phyloP scores from a whole-genome alignment of 1,140 invertebrate genomes.

The Drosophila sechellia region DNA sequence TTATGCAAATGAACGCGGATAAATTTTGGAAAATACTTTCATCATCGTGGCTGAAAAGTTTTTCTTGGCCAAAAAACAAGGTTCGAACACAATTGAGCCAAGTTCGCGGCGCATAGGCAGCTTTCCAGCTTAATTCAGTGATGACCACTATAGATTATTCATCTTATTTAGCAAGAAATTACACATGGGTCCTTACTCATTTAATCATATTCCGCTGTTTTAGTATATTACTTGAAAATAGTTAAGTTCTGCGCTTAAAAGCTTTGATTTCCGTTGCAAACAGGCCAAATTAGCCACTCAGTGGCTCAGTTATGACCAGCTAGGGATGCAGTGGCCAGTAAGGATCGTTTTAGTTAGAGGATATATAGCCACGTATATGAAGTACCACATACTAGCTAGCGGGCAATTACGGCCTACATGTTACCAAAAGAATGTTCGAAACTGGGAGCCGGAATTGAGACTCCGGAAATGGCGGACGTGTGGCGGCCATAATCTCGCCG shows the following conservation, averaged over 20 bases:
- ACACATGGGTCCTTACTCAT: no score
- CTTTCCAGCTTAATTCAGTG: constrained; percentile 12
- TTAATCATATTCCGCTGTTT: no score
- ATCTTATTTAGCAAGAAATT: no score
- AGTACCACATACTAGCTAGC: constrained; percentile 2
- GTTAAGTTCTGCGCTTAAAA: no score
- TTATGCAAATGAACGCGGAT: constrained; percentile 19
- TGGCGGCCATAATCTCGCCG: constrained; percentile 57
- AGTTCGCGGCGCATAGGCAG: constrained; percentile 30
- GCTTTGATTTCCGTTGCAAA: background rate
- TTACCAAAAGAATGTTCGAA: constrained; percentile 38
- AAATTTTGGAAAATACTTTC: constrained; percentile 44
- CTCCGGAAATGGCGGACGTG: constrained; percentile 30
- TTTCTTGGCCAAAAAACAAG: constrained; percentile 38
- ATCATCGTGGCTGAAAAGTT: constrained; percentile 25
- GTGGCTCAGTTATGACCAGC: background rate
- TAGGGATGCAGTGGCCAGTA: background rate
- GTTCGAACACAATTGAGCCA: constrained; percentile 30
- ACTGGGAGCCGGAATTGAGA: background rate
- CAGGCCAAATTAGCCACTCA: background rate
- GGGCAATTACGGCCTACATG: constrained; percentile 72
- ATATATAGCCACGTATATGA: background rate
- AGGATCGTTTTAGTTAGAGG: constrained; percentile 1
- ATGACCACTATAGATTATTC: background rate
- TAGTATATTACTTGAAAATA: no score